phyloP scores from a whole-genome alignment of 2,113 vertebrate species.

The Microcebus murinus region DNA sequence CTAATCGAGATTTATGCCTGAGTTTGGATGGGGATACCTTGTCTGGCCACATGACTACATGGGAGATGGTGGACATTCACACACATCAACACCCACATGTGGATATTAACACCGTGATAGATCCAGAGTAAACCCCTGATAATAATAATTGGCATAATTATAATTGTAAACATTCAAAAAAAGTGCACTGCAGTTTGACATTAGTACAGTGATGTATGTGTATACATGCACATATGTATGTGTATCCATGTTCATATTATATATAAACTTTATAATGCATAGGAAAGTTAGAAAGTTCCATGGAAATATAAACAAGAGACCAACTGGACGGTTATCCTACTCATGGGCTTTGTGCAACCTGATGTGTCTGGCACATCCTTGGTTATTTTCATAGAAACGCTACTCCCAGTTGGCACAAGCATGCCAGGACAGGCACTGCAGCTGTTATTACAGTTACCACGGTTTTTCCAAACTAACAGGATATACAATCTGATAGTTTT shows the following conservation, averaged over 20 bases:
- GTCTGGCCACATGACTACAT: neutral
- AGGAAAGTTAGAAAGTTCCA: neutral
- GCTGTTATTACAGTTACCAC: neutral
- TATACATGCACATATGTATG: too few species aligned
- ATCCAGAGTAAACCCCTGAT: neutral
- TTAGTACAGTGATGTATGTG: neutral
- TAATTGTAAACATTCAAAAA: neutral
- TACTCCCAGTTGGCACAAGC: neutral
- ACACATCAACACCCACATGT: neutral
- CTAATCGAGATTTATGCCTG: neutral
- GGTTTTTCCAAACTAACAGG: neutral
- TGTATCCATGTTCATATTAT: fast-evolving
- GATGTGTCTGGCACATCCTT: neutral
- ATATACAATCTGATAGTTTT: neutral
- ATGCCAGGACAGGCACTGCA: neutral
- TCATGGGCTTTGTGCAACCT: neutral
- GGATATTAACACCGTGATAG: neutral
- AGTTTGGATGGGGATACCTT: neutral
- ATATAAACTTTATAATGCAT: neutral
- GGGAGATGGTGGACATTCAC: neutral
- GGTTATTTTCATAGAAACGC: neutral
- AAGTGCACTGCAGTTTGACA: neutral
- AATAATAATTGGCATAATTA: neutral
- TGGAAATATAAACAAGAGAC: neutral
- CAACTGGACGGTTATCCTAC: fast-evolving